Conservation (phyloP, 2,113 vertebrate species). For the Protomyctophum bolini region DNA sequence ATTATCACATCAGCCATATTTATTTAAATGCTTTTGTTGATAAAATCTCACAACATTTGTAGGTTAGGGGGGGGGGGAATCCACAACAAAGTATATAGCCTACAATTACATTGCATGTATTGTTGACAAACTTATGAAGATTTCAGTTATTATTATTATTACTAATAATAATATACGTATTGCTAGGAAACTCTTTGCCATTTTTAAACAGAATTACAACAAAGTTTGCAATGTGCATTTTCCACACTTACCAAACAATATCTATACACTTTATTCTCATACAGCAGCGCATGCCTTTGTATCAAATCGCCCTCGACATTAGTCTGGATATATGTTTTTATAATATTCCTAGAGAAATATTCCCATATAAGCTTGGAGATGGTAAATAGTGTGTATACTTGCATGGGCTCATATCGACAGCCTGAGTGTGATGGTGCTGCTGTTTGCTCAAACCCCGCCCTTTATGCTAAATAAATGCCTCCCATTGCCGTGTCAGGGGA, state of each 20-base stretch:
- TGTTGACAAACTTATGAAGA: no score
- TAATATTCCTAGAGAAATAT: slow-evolving; percentile 70
- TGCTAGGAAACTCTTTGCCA: neutral
- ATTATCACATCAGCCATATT: neutral
- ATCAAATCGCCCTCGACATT: no score
- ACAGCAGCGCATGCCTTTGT: neutral
- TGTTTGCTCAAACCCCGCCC: slow-evolving; percentile 80
- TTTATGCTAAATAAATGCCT: slow-evolving; percentile 86
- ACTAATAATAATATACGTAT: no score
- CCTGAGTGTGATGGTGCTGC: slow-evolving; percentile 50
- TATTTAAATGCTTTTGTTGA: neutral
- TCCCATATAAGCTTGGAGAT: slow-evolving; percentile 82
- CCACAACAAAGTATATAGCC: no score
- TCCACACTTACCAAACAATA: neutral
- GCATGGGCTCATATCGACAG: slow-evolving; percentile 80
- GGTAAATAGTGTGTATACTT: slow-evolving; percentile 79
- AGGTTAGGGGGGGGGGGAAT: no score
- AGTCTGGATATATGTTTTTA: neutral
- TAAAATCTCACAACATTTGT: neutral
- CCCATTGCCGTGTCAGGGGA: slow-evolving; percentile 75
- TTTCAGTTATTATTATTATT: no score
- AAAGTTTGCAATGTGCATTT: slow-evolving; percentile 1
- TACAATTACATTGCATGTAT: no score
- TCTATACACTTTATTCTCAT: slow-evolving; percentile 3
- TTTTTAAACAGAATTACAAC: neutral